Percentiles rank a stretch among this genome's conserved stretches.
phyloP scores from a whole-genome alignment of 2,113 vertebrate genomes.

The Phrynosoma platyrhinos region DNA sequence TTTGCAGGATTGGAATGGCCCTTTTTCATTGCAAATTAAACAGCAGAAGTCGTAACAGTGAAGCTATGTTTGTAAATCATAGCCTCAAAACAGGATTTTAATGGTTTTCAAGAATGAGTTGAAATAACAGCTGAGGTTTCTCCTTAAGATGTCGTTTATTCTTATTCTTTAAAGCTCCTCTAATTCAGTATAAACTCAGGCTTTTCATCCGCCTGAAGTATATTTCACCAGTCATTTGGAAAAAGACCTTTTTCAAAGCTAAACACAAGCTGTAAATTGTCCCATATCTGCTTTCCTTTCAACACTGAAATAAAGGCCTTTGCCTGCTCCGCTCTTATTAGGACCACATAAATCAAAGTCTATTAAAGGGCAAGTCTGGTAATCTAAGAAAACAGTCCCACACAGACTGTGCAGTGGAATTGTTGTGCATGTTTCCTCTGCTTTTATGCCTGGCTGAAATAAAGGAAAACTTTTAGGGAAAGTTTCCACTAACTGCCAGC shows the following conservation, averaged over 20 bases:
- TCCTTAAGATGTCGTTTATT: slow-evolving; percentile 51
- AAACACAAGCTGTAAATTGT: slow-evolving; percentile 75
- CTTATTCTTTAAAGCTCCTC: slow-evolving; percentile 31
- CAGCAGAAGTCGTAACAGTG: slow-evolving; percentile 62
- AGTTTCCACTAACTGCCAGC: slow-evolving; percentile 50
- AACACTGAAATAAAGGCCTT: slow-evolving; percentile 61
- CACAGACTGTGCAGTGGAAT: slow-evolving; percentile 54
- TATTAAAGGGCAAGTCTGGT: slow-evolving; percentile 72
- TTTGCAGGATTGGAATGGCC: slow-evolving; percentile 57
- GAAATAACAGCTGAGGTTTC: slow-evolving; percentile 38
- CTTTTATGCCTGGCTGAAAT: slow-evolving; percentile 59
- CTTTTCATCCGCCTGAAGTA: slow-evolving; percentile 51
- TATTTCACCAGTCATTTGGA: slow-evolving; percentile 61
- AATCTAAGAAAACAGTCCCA: slow-evolving; percentile 73
- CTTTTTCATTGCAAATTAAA: slow-evolving; percentile 52
- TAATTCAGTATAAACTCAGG: slow-evolving; percentile 39
- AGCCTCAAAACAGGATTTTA: slow-evolving; percentile 63
- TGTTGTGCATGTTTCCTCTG: slow-evolving; percentile 49
- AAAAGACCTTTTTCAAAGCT: slow-evolving; percentile 60
- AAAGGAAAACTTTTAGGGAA: slow-evolving; percentile 59
- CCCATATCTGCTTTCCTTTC: slow-evolving; percentile 61
- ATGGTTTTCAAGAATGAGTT: slow-evolving; percentile 64
- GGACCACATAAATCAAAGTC: slow-evolving; percentile 74
- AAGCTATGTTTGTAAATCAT: slow-evolving; percentile 42
- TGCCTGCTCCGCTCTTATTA: slow-evolving; percentile 60